phyloP scores from a whole-genome alignment of 2,797 vertebrate genomes.

The Oryzias sinensis region DNA sequence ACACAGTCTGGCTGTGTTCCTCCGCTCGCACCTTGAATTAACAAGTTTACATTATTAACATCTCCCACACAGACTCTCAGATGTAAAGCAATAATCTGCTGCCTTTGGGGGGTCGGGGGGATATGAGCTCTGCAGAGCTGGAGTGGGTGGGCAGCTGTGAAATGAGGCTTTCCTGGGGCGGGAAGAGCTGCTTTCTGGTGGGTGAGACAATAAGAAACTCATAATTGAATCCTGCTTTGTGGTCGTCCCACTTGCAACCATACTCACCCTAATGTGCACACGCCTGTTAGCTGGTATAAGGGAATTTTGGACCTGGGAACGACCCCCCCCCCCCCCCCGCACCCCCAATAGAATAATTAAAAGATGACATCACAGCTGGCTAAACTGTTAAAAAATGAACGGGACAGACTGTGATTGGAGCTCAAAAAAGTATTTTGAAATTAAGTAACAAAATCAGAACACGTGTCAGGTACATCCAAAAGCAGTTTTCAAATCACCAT shows the following conservation, averaged over 20 bases:
- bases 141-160: conserved; percentile 33
- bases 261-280: too few relatives aligned
- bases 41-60: conserved; percentile 20
- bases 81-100: conserved; percentile 22
- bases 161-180: conserved; percentile 35
- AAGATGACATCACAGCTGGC: too few relatives aligned
- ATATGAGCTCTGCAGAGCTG: conserved; percentile 16
- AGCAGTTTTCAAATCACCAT: too few relatives aligned
- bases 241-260: conserved; percentile 8
- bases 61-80: background rate
- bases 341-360: too few relatives aligned
- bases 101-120: conserved; percentile 11
- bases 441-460: too few relatives aligned
- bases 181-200: conserved; percentile 7
- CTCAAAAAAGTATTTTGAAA: too few relatives aligned
- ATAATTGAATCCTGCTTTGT: conserved; percentile 36
- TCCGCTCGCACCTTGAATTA: conserved; percentile 18
- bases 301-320: too few relatives aligned
- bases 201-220: conserved; percentile 36
- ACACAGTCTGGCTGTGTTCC: conserved; percentile 10
- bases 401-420: too few relatives aligned
- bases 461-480: too few relatives aligned
- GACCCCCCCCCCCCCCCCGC: too few relatives aligned
- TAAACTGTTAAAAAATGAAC: too few relatives aligned
- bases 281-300: too few relatives aligned